These are phyloP conservation scores for Arizona elegans DNA, from an alignment of 2,113 vertebrate genomes.

Conservation along the genomic window DNA sequence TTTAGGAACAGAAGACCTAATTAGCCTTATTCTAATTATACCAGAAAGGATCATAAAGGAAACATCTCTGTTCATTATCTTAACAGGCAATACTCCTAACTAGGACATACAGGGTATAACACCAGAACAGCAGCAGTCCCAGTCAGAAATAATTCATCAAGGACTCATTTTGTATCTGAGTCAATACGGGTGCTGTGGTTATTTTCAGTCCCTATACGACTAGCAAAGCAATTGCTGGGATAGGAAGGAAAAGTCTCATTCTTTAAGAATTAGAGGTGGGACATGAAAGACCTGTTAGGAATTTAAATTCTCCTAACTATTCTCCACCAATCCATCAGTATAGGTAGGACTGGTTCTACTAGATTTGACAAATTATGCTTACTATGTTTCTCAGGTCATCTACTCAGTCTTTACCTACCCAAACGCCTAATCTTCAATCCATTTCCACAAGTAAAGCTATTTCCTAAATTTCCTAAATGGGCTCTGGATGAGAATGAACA, in stretches of 20 bases:
- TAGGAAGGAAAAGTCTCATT: not conserved
- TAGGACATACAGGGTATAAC: not conserved
- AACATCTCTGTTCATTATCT: not conserved
- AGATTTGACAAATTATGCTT: not conserved
- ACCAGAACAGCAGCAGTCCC: not conserved
- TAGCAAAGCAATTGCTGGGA: not conserved
- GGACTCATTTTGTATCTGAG: not conserved
- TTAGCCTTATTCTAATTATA: not conserved
- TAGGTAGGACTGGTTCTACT: not conserved
- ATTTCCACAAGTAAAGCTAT: not conserved
- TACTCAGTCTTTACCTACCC: not conserved
- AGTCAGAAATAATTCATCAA: not conserved
- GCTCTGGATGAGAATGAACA: not conserved
- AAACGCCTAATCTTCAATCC: not conserved
- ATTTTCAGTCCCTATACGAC: not conserved
- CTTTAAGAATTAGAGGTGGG: not conserved
- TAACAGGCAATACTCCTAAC: not conserved
- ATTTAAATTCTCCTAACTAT: not conserved
- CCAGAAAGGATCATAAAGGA: not conserved
- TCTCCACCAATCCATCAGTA: not conserved
- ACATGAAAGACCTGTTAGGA: not conserved
- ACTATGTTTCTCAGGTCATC: not conserved
- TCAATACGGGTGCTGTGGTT: not conserved
- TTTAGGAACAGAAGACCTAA: not conserved
- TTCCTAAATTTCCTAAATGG: not conserved